Evolutionary conservation across 64 coral and sea anemone species (phyloP), one percentile per base, ranked within the genome.

Genomic region (Catalaphyllia jardinei): DNA sequence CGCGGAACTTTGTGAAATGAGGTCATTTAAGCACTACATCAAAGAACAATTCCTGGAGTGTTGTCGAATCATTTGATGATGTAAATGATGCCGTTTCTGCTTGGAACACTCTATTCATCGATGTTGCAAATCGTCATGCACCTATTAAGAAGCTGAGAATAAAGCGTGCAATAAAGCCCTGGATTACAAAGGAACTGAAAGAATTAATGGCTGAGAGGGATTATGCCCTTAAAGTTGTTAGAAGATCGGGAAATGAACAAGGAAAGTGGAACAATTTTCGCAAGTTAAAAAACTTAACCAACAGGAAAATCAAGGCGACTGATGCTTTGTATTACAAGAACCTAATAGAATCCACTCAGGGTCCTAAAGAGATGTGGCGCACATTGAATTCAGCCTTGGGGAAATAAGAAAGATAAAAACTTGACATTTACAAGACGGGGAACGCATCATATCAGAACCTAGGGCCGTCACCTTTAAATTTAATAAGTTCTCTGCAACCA

Each of bases 401-500:
- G n/a, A n/a, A n/a, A n/a, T n/a, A n/a, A n/a, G n/a, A n/a, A n/a
- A n/a, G n/a, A n/a, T n/a, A n/a, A n/a, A n/a, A n/a, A n/a, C n/a
- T n/a, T n/a, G n/a, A n/a, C n/a, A n/a, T n/a, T 52, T 52, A 10
- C 50, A 76, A 10, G 59, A 83, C 29, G 67, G 69, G 4, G 76
- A 86, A 87, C n/a, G 42, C 31, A n/a, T 92, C 0, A 30, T 88
- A 57, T 87, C 91, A 75, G 77, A 93, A 61, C 75, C 49, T 6
- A 88, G 88, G 22, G 76, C 46, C 8, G 76, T 88, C 19, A 86
- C 86, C 15, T 76, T 86, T 17, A 88, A 82, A 57, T 88, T 93
- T 31, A 93, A 93, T 54, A 88, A 93, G 65, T 93, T 82, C 51
- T 93, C 88, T 75, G 78, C 86, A 24, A 39, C 79, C 31, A 93